Conservation (phyloP, 2,888 invertebrate species). For the Hirtodrosophila cameraria region DNA sequence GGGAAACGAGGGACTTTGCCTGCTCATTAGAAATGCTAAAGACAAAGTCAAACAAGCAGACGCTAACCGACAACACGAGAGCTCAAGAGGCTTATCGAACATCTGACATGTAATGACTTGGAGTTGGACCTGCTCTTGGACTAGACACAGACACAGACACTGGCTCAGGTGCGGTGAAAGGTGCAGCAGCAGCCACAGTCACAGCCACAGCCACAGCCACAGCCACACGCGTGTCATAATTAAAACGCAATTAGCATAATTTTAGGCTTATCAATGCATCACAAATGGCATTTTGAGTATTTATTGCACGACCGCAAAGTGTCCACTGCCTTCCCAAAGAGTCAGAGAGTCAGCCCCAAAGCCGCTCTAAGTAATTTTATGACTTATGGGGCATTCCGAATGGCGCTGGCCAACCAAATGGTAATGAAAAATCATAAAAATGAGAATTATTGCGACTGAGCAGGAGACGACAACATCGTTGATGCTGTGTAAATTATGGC, state of each 20-base stretch:
- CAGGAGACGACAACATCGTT: slow-evolving; percentile 32
- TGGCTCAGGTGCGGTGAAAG: slow-evolving; percentile 43
- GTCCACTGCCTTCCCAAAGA: slow-evolving; percentile 2
- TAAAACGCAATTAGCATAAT: slow-evolving; percentile 76
- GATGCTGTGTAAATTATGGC: slow-evolving; percentile 69
- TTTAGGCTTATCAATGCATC: slow-evolving; percentile 73
- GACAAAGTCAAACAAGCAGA: slow-evolving; percentile 67
- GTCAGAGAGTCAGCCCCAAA: slow-evolving; percentile 3
- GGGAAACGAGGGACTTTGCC: neutral
- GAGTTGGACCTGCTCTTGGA: slow-evolving; percentile 13
- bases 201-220: slow-evolving; percentile 31
- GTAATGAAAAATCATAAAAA: slow-evolving; percentile 74
- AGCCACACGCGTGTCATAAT: slow-evolving; percentile 72
- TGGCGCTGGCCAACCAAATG: slow-evolving; percentile 57
- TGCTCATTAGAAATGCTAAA: slow-evolving; percentile 67
- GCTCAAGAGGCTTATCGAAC: slow-evolving; percentile 66
- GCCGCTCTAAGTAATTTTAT: slow-evolving; percentile 66
- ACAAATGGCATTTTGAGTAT: slow-evolving; percentile 68
- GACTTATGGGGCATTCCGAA: slow-evolving; percentile 61
- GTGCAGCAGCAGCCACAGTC: no score
- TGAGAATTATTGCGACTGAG: slow-evolving; percentile 58
- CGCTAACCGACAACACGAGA: slow-evolving; percentile 49
- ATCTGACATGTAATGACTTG: slow-evolving; percentile 64
- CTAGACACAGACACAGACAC: no score
- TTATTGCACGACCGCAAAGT: slow-evolving; percentile 47